Evolutionary conservation across 2,113 vertebrate species (phyloP), one percentile per base, ranked within the genome.

Genomic region (Melanerpes formicivorus): DNA sequence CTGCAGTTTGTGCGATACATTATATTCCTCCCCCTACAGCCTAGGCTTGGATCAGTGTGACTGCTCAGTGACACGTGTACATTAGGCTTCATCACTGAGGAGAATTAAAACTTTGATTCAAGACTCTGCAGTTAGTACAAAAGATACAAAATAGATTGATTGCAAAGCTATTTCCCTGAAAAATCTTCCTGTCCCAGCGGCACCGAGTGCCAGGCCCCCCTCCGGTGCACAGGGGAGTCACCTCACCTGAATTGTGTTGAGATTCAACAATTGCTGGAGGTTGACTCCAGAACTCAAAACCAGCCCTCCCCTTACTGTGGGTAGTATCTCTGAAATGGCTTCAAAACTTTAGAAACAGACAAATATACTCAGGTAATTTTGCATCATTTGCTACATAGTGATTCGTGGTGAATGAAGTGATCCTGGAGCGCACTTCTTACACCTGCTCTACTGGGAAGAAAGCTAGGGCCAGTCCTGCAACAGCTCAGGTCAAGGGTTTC

Each of bases 161-260:
- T 93, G 85, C 94, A 93, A 93, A 95, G 50, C 83, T 93, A 66
- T 81, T 79, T 96, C 93, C 85, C 85, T 96, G 82, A 96, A 93
- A 83, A 69, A 75, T 88, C 87, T 81, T 75, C 30, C 46, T 86
- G 90, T 88, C 72, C 82, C 80, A 76, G 70, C 12, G 23, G 75
- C 78, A 30, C 0, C 0, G 84, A 59, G 82, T 83, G 34, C 87
- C 94, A 91, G 62, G 72, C 65, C 56, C 59, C 73, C 75, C 83
- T 72, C 91, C 69, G 54, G 34, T 69, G 34, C 62, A 32, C 19
- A 44, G 48, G n/a, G 69, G n/a, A 83, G 58, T 54, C 42, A 59
- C 62, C 55, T 87, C 58, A 67, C 80, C 44, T 67, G 67, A 69
- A 59, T 5, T 73, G 50, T 42, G 83, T 52, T 55, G 46, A 85